Base-by-base conservation (phyloP, 2,888 invertebrate genomes). In the Clitarchus hookeri region DNA sequence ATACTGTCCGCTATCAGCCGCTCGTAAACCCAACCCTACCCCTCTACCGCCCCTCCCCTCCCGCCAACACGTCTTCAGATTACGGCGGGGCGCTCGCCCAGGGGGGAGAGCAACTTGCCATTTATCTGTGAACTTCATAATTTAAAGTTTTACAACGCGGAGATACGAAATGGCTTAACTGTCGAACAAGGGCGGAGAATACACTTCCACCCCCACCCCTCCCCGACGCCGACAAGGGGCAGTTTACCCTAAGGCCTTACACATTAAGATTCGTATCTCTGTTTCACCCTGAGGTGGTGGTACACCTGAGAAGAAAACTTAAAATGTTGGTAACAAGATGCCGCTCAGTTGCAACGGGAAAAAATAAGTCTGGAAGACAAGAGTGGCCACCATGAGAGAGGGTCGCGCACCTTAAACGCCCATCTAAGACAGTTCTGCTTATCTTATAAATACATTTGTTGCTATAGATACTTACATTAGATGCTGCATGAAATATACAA, bases 61-160 rank as follows among this genome's bases (percentile, higher is more conserved):
- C 4, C 4, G 2, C 4, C 36, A 36, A 36, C 36, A 0, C 65
- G 65, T 23, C 65, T 23, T n/a, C 0, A 6, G 65, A 65, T 65
- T 65, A 65, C 65, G 65, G n/a, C 65, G 65, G 2, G n/a, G 23
- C 16, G 65, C 23, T 0, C 8, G 8, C 8, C 11, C 13, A 6
- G 2, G 65, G 65, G 16, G 8, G 65, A 65, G 65, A 65, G 12
- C 6, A 65, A 65, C 13, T 65, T 65, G 65, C 65, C 11, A 65
- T 65, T 65, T 65, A 65, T 65, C 65, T 65, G 65, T 19, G n/a
- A 65, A 65, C 65, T 65, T 65, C 65, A 65, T 65, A 65, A 65
- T 65, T 65, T n/a, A 65, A 65, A 65, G 65, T 65, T 65, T 65
- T 65, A 65, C 65, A 65, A 19, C 65, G 65, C 65, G 65, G 65